Evolutionary conservation across 1,140 invertebrate species (phyloP), one percentile per base, ranked within the genome.

Genomic region (Homalodisca vitripennis): DNA sequence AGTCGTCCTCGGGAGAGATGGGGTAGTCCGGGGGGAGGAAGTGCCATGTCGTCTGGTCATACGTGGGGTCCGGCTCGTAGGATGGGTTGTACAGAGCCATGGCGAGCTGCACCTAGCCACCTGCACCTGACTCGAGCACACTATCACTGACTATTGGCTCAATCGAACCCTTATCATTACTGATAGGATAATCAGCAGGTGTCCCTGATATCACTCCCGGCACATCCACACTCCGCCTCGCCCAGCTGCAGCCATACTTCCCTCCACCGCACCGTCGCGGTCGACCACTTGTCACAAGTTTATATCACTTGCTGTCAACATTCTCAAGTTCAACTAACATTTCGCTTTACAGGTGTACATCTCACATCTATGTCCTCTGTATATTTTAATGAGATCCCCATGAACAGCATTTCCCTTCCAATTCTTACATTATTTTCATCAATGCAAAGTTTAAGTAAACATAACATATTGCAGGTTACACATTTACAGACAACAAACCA

Each of bases 1-100:
- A 85, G 71, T 86, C 84, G 30, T 82, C 81, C 22, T 88, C 87
- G 53, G 87, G 87, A 72, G 83, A 83, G 24, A 84, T 82, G 32
- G 84, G 80, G 77, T 90, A 89, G 79, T 89, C 87, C 72, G 87
- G 86, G 10, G 88, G 87, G 68, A 88, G 85, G 53, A 88, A 81
- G 71, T 88, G 83, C 87, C 88, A 89, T 26, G 55, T 60, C 71
- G 83, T 83, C 72, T 83, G 81, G 74, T 89, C 87, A 73, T 89
- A 89, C 71, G 17, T 66, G 1, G 63, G 63, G 41, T 66, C 63
- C 63, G 32, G n/a, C n/a, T 66, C 63, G 41, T 66, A 66, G 24
- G 22, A 14, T 10, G 32, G 20, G 63, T 66, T 46, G 24, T 46
- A 66, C 2, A 46, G n/a, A 6, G 63, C 32, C 63, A 66, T 66